Evolutionary conservation across 2,797 vertebrate species (phyloP).

Genomic region (Chelonia mydas): DNA sequence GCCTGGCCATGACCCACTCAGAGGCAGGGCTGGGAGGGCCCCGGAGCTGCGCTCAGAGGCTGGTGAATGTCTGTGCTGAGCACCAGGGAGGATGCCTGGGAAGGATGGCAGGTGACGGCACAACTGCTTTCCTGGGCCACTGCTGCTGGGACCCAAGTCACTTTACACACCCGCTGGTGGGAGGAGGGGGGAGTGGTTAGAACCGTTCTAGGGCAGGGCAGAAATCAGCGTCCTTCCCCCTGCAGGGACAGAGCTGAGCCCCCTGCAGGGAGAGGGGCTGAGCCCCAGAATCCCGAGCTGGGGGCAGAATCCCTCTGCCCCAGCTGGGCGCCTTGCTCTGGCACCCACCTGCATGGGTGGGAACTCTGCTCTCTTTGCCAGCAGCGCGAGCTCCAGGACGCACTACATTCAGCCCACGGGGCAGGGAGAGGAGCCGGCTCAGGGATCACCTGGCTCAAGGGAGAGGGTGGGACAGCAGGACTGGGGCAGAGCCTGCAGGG

Average conservation of each 20-base stretch:
- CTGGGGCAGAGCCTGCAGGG: neutral
- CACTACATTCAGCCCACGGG: neutral
- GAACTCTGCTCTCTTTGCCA: too few species aligned
- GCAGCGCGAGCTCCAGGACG: too few species aligned
- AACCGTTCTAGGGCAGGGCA: neutral
- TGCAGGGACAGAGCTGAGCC: neutral
- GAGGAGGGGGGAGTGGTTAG: neutral
- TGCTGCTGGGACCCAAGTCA: neutral
- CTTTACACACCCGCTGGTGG: neutral
- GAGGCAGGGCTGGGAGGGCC: rapidly evolving
- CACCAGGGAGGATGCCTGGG: rapidly evolving
- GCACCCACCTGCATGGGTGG: too few species aligned
- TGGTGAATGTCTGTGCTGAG: neutral
- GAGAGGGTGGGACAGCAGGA: neutral
- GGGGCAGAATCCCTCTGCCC: neutral
- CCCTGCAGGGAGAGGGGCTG: too few species aligned
- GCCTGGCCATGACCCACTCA: neutral
- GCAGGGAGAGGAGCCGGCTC: neutral
- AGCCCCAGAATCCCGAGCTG: neutral
- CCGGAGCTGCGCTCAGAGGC: rapidly evolving
- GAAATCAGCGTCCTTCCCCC: neutral
- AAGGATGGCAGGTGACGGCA: rapidly evolving
- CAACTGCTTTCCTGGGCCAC: rapidly evolving
- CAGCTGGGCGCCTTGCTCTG: too few species aligned
- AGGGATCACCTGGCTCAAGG: too few species aligned